Conservation (phyloP, 1,140 invertebrate species). For the Zelostemma sp. region DNA sequence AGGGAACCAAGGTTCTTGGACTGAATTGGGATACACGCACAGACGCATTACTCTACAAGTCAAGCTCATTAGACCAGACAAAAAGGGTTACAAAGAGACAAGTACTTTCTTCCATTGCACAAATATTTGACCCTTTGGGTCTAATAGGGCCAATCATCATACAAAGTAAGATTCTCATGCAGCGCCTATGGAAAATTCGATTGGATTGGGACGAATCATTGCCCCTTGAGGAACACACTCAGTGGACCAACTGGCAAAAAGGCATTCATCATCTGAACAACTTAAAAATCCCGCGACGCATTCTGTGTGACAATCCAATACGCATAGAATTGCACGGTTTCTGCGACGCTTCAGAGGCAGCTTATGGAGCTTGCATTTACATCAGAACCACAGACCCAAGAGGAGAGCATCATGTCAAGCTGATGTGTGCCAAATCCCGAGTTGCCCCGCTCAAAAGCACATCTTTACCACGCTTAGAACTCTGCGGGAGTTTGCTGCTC, state of each 20-base stretch:
- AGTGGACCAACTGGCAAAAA: slow-evolving; percentile 13
- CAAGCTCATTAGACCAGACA: not conserved
- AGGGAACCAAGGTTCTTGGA: slow-evolving; percentile 2
- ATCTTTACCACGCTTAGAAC: slow-evolving; percentile 38
- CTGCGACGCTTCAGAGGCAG: slow-evolving; percentile 14
- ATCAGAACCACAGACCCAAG: not conserved
- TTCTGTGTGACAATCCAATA: not conserved
- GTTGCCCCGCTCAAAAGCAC: slow-evolving; percentile 41
- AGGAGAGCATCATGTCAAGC: not conserved
- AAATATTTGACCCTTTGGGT: slow-evolving; percentile 47
- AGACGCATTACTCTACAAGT: slow-evolving; percentile 1
- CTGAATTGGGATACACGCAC: not conserved
- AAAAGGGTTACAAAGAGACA: slow-evolving; percentile 24
- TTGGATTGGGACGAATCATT: slow-evolving; percentile 38
- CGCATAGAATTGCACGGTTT: slow-evolving; percentile 16
- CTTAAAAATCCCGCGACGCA: slow-evolving; percentile 20
- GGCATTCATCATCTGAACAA: not conserved
- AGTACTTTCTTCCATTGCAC: slow-evolving; percentile 29
- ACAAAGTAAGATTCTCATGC: slow-evolving; percentile 47
- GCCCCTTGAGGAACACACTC: not conserved
- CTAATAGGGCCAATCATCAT: slow-evolving; percentile 22
- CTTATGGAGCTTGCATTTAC: slow-evolving; percentile 17
- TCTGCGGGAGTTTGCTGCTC: slow-evolving; percentile 42
- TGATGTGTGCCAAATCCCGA: slow-evolving; percentile 38
- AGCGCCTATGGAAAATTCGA: slow-evolving; percentile 33